A percentile compares a stretch with the other conserved stretches of the same genome.
Conservation (phyloP, 2,113 vertebrate genomes). For the Gobius niger region DNA sequence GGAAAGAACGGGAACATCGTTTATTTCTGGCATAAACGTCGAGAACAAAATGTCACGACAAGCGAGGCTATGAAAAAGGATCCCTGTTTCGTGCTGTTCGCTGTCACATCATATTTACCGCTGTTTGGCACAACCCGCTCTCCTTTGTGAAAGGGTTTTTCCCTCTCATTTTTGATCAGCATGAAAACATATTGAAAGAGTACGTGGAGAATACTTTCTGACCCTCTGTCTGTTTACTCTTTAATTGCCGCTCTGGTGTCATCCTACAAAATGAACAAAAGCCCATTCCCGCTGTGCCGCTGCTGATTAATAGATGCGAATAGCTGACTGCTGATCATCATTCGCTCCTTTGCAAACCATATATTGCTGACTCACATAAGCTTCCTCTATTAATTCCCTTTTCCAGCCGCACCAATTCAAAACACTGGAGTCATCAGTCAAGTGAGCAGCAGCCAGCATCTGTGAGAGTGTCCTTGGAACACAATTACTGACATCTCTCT, state of each 20-base stretch:
- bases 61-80: background rate
- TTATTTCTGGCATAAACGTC: background rate
- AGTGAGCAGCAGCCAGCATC: slow-evolving; percentile 3
- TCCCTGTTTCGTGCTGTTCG: background rate
- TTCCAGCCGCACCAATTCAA: slow-evolving; percentile 10
- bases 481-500: background rate
- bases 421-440: slow-evolving; percentile 21
- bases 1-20: background rate
- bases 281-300: slow-evolving; percentile 5
- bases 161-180: background rate
- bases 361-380: slow-evolving; percentile 35
- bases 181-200: no score
- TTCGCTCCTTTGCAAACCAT: slow-evolving; percentile 12
- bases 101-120: slow-evolving; percentile 4
- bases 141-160: background rate
- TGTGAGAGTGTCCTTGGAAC: background rate
- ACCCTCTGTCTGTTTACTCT: background rate
- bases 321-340: slow-evolving; percentile 14
- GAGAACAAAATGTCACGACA: background rate
- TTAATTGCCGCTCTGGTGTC: background rate
- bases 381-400: slow-evolving; percentile 24
- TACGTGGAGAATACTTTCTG: no score
- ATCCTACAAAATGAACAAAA: background rate
- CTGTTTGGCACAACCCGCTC: background rate
- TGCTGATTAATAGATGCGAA: slow-evolving; percentile 26